Evolutionary conservation across 2,888 invertebrate species (phyloP).

Genomic region (Uropetala carovei): DNA sequence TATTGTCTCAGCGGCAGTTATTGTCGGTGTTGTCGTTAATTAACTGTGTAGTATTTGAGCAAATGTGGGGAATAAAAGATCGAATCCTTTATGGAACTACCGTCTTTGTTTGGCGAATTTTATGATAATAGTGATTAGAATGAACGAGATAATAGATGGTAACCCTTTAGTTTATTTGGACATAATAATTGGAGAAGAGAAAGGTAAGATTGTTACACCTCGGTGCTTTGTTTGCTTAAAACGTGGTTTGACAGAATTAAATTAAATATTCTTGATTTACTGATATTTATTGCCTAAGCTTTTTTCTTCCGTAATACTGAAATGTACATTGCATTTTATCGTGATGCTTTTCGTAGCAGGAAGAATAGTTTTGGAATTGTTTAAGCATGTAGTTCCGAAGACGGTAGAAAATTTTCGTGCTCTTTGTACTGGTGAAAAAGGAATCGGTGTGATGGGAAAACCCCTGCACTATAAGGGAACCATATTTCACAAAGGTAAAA

Average conservation of each 20-base stretch:
- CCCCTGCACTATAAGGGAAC: slow-evolving; percentile 90
- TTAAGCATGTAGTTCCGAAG: slow-evolving; percentile 88
- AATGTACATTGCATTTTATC: not conserved
- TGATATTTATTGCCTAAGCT: too few relatives aligned
- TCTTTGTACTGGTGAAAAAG: slow-evolving; percentile 94
- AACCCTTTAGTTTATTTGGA: slow-evolving; percentile 86
- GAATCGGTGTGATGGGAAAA: slow-evolving; percentile 82
- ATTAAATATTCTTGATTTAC: too few relatives aligned
- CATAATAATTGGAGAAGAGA: slow-evolving; percentile 82
- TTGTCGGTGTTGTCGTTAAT: not conserved
- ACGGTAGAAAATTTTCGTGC: slow-evolving; percentile 95
- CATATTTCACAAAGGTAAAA: slow-evolving; percentile 86
- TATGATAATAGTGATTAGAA: not conserved
- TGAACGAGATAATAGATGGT: not conserved
- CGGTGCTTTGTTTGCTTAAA: slow-evolving; percentile 44
- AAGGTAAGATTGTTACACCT: slow-evolving; percentile 76
- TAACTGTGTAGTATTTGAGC: not conserved
- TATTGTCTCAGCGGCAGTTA: too few relatives aligned
- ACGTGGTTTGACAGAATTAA: not conserved
- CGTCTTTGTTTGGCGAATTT: not conserved
- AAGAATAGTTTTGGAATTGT: slow-evolving; percentile 90
- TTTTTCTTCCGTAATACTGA: too few relatives aligned
- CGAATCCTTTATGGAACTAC: not conserved
- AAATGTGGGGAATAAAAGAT: not conserved
- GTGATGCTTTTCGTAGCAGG: slow-evolving; percentile 80